phyloP scores from a whole-genome alignment of 2,797 vertebrate species.

The Rhinoraja longicauda region DNA sequence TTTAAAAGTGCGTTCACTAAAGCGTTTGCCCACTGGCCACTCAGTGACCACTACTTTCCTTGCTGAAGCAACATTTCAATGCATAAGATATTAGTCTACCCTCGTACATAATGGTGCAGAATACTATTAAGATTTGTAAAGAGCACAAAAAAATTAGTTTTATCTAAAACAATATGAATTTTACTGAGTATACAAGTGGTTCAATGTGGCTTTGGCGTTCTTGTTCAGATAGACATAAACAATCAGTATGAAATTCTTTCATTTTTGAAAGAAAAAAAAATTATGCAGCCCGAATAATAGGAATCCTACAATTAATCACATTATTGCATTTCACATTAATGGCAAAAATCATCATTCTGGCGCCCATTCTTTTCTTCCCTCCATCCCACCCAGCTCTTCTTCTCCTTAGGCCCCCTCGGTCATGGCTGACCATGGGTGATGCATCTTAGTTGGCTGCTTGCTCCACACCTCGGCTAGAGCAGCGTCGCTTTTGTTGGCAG shows the following conservation, averaged over 20 bases:
- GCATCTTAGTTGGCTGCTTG: too few relatives aligned
- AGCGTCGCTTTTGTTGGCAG: too few relatives aligned
- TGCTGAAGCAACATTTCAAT: neutral
- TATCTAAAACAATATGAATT: neutral
- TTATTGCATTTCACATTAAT: neutral
- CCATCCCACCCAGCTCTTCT: too few relatives aligned
- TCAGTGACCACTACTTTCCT: neutral
- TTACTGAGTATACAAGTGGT: neutral
- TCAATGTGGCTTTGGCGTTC: neutral
- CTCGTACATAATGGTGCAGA: neutral
- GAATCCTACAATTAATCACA: neutral
- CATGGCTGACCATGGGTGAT: too few relatives aligned
- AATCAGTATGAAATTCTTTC: neutral
- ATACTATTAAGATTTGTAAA: neutral
- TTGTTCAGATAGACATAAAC: neutral
- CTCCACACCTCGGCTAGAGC: too few relatives aligned
- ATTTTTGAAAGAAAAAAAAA: neutral
- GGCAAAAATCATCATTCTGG: neutral
- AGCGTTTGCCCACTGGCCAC: neutral
- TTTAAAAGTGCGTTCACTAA: neutral
- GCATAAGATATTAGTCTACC: neutral
- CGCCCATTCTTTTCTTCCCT: neutral
- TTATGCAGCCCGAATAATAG: neutral
- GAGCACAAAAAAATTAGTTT: neutral
- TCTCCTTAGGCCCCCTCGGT: too few relatives aligned